Conservation (phyloP, 2,797 vertebrate genomes). For the Phalanger gymnotis region DNA sequence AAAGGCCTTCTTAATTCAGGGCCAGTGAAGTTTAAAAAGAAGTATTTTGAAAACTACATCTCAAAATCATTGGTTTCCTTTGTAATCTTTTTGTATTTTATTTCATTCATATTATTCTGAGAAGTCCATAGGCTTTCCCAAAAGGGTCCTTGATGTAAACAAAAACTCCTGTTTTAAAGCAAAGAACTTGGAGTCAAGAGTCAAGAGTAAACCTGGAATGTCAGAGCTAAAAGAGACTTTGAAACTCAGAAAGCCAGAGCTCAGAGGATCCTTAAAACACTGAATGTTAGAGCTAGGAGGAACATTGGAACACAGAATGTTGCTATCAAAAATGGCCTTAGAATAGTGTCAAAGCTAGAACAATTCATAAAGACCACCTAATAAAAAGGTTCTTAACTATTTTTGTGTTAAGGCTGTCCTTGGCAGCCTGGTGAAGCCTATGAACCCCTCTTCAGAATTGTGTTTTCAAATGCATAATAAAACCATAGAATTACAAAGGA, state of each 20-base stretch:
- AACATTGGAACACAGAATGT: background rate
- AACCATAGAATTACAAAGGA: background rate
- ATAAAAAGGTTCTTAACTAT: background rate
- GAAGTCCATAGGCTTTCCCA: background rate
- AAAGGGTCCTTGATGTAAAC: background rate
- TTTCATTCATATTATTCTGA: background rate
- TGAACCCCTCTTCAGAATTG: background rate
- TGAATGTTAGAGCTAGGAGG: background rate
- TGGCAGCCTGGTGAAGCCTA: background rate
- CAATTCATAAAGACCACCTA: background rate
- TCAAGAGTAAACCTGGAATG: background rate
- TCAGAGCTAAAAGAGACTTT: background rate
- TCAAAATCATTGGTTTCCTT: background rate
- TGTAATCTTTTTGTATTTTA: background rate
- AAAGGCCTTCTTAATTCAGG: background rate
- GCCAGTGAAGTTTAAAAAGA: background rate
- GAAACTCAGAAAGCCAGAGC: background rate
- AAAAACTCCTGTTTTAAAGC: background rate
- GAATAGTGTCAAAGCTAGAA: background rate
- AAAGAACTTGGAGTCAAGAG: background rate
- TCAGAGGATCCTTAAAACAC: background rate
- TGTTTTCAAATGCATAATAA: background rate
- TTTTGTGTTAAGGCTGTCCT: background rate
- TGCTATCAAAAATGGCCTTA: background rate
- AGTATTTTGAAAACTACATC: background rate